Base-by-base conservation (phyloP, 2,797 vertebrate genomes). In the Labroides dimidiatus region DNA sequence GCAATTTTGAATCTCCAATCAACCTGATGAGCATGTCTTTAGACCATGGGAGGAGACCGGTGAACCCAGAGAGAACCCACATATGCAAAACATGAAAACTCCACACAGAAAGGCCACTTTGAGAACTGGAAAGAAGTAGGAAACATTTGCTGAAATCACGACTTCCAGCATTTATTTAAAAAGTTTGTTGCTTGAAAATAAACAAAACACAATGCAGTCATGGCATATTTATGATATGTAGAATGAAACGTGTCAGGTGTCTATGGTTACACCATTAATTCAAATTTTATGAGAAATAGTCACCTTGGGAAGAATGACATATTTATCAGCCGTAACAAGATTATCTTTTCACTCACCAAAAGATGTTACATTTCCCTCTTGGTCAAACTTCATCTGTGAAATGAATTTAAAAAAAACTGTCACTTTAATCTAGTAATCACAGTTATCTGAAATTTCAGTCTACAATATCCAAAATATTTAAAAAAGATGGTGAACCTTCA, bases 351-450 rank as follows among this genome's bases (percentile, higher is more conserved):
- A 94, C 97, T 95, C 86, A 99, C 97, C 98, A 88, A 96, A 99
- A 45, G 95, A 93, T 16, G 94, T 94, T 36, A 96, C 92, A 47
- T 95, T 97, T 80, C 97, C 98, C 2, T 95, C 90, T 76, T 93
- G 94, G 84, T 98, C 96, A 90, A 97, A 95, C 80, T 95, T 97
- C 95, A 98, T 96, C 98, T 99, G 88, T 81, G 39, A 74, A 60
- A 74, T 6, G 75, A 69, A 72, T 33, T 44, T 51, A 72, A 54
- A 51, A 59, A 49, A 49, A 2, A 17, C 0, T 49, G 6, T 43
- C 0, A 0, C 33, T 30, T n/a, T n/a, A n/a, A n/a, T 64, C 2
- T 15, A 37, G 6, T 17, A 42, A 23, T 7, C 19, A 43, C 11
- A 57, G 19, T 19, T 19, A 47, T 15, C 21, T 16, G 4, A 56